phyloP scores from a whole-genome alignment of 2,797 vertebrate species.

The Alca torda region DNA sequence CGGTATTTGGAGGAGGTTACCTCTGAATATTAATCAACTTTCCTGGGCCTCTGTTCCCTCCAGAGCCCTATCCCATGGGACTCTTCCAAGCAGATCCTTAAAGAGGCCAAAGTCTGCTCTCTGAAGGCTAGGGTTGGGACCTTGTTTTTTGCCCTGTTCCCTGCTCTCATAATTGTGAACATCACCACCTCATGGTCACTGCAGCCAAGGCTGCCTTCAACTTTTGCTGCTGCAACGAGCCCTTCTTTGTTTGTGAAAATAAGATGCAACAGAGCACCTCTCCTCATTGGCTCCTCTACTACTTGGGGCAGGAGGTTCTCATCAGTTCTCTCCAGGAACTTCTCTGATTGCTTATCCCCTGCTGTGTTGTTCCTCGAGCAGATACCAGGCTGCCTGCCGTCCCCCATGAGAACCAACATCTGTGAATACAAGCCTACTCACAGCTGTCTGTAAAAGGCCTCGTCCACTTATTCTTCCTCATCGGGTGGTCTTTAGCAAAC shows the following conservation, averaged over 20 bases:
- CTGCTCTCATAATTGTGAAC: not conserved
- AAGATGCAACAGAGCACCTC: not conserved
- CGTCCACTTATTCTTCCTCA: not conserved
- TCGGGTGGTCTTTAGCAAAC: not conserved
- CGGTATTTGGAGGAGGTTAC: not conserved
- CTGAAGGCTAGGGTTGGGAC: not conserved
- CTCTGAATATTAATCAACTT: not conserved
- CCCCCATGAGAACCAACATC: not conserved
- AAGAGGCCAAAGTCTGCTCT: not conserved
- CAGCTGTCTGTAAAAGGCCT: no score
- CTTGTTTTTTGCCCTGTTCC: not conserved
- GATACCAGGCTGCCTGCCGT: not conserved
- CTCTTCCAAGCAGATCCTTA: not conserved
- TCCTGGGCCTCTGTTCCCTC: not conserved
- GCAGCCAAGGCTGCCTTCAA: not conserved
- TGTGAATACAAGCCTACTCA: not conserved
- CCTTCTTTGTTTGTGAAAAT: not conserved
- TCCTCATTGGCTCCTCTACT: not conserved
- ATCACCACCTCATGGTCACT: not conserved
- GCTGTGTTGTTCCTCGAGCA: not conserved
- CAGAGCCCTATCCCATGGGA: not conserved
- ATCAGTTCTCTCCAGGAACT: no score
- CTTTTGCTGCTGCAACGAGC: not conserved
- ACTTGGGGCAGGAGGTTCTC: not conserved
- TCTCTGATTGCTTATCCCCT: no score